A percentile compares a stretch with the other conserved stretches of the same genome.
These are phyloP conservation scores for Parapsyche elsis DNA, from an alignment of 1,140 invertebrate genomes.

Conservation along the genomic window DNA sequence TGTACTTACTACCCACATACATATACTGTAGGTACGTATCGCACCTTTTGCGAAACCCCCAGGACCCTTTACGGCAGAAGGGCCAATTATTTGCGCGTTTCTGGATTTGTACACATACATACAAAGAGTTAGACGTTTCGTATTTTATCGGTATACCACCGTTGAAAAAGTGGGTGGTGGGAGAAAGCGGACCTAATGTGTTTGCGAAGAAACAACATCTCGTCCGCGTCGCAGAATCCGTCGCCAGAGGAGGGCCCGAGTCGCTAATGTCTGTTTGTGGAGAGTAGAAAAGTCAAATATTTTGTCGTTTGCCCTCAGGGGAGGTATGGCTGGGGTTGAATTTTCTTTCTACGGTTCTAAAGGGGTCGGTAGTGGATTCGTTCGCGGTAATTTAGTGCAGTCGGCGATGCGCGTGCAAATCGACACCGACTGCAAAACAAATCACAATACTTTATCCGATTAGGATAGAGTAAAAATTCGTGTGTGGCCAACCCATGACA, in stretches of 20 bases:
- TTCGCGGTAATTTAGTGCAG: no score
- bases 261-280: constrained; percentile 23
- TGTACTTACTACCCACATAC: no score
- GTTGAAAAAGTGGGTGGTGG: not conserved
- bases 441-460: no score
- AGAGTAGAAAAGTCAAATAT: not conserved
- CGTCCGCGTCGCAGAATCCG: not conserved
- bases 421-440: no score
- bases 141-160: not conserved
- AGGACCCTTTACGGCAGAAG: not conserved
- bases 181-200: not conserved
- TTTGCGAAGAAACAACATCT: not conserved
- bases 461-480: not conserved
- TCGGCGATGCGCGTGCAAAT: not conserved
- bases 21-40: no score
- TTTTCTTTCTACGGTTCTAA: not conserved
- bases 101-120: not conserved
- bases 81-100: constrained; percentile 7
- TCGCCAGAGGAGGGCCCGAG: not conserved
- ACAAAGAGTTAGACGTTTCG: not conserved
- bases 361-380: no score
- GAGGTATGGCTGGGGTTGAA: not conserved
- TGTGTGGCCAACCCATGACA: no score
- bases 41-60: not conserved
- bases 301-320: not conserved